phyloP scores from a whole-genome alignment of 1,140 invertebrate genomes.

The Eriosoma lanigerum region DNA sequence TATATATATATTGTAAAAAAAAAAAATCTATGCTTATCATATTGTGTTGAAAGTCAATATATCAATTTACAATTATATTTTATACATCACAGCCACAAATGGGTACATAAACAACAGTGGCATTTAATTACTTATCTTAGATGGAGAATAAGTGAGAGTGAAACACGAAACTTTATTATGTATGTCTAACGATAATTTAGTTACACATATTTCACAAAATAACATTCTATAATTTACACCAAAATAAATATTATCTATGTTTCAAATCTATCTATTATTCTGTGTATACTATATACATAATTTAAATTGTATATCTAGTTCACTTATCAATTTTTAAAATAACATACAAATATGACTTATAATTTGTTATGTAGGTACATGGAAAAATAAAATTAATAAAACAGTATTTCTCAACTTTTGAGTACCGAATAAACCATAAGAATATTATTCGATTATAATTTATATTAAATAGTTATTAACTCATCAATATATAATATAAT shows the following conservation, averaged over 20 bases:
- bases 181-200: neutral
- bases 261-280: neutral
- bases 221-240: neutral
- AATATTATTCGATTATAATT: too few relatives aligned
- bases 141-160: neutral
- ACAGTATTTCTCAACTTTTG: too few relatives aligned
- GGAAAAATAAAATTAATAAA: too few relatives aligned
- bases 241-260: neutral
- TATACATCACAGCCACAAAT: constrained; percentile 35
- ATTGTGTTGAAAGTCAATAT: neutral
- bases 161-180: neutral
- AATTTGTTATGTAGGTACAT: too few relatives aligned
- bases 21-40: neutral
- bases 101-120: constrained; percentile 13
- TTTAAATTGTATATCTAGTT: too few relatives aligned
- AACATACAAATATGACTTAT: too few relatives aligned
- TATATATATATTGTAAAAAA: neutral
- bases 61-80: neutral
- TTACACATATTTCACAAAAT: neutral
- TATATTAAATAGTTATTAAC: too few relatives aligned
- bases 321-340: too few relatives aligned
- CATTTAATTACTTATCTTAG: neutral
- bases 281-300: too few relatives aligned
- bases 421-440: too few relatives aligned
- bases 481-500: too few relatives aligned